phyloP scores from a whole-genome alignment of 2,113 vertebrate genomes.

The Psittacula cyanocephala region DNA sequence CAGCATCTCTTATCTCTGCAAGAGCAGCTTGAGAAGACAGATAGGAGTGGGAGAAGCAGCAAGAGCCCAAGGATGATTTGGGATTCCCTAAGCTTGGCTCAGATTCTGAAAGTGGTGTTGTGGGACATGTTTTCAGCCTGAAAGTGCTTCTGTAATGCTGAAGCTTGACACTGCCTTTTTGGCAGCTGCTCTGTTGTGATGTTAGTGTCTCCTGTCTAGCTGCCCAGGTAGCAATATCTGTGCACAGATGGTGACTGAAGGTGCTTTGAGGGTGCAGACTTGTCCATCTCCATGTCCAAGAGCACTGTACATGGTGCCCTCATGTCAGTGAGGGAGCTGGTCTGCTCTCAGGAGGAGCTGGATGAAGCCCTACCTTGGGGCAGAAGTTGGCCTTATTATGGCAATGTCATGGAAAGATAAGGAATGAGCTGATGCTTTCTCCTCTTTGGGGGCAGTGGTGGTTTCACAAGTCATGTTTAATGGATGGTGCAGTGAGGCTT shows the following conservation, averaged over 20 bases:
- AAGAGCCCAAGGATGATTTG: not conserved
- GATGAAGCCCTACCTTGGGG: not conserved
- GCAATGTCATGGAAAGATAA: not conserved
- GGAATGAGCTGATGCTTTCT: not conserved
- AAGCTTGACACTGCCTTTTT: not conserved
- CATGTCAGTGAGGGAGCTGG: fast-evolving
- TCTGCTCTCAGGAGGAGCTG: not conserved
- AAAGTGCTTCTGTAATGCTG: not conserved
- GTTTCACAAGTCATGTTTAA: not conserved
- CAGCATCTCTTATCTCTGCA: not conserved
- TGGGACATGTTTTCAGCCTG: not conserved
- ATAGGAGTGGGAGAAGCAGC: not conserved
- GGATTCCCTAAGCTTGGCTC: not conserved
- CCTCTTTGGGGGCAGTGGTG: not conserved
- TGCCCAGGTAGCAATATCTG: not conserved
- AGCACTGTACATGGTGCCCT: fast-evolving
- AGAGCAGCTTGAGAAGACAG: not conserved
- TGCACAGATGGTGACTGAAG: not conserved
- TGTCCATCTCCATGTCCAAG: not conserved
- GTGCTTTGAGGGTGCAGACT: not conserved
- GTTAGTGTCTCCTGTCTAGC: not conserved
- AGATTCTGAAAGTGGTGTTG: not conserved
- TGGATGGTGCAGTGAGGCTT: not conserved
- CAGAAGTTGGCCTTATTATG: not conserved
- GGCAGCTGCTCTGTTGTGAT: not conserved